These are phyloP conservation scores for Micronisus gabar DNA, from an alignment of 2,113 vertebrate species.

Conservation along the genomic window DNA sequence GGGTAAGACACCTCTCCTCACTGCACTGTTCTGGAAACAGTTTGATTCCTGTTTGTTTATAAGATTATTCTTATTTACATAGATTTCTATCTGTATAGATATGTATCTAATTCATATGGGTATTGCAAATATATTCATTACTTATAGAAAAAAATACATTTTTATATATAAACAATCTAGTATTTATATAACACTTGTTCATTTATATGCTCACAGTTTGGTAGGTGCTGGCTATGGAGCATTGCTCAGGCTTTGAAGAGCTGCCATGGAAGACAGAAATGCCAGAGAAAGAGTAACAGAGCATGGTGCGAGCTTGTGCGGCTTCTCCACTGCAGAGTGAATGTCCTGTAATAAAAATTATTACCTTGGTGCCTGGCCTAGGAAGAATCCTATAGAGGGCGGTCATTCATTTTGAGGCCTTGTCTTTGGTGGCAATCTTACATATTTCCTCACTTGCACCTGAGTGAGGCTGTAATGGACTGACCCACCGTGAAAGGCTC, in stretches of 20 bases:
- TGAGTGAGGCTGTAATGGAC: neutral
- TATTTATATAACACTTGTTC: constrained; percentile 13
- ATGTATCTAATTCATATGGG: neutral
- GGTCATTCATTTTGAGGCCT: neutral
- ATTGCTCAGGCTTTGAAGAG: constrained; percentile 4
- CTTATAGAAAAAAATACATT: neutral
- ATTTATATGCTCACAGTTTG: neutral
- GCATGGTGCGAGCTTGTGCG: neutral
- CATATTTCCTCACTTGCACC: neutral
- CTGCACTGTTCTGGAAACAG: neutral
- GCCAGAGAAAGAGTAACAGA: neutral
- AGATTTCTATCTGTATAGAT: neutral
- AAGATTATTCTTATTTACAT: neutral
- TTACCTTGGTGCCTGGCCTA: neutral
- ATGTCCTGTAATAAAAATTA: neutral
- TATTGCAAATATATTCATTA: neutral
- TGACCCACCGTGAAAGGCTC: neutral
- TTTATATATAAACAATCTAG: neutral
- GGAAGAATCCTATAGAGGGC: neutral
- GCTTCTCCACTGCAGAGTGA: neutral
- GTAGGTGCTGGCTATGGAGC: neutral
- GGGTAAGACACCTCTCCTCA: neutral
- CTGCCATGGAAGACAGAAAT: neutral
- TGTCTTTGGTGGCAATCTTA: neutral
- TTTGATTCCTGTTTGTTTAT: neutral